phyloP scores from a whole-genome alignment of 2,888 invertebrate genomes.

The Melipona bicolor region DNA sequence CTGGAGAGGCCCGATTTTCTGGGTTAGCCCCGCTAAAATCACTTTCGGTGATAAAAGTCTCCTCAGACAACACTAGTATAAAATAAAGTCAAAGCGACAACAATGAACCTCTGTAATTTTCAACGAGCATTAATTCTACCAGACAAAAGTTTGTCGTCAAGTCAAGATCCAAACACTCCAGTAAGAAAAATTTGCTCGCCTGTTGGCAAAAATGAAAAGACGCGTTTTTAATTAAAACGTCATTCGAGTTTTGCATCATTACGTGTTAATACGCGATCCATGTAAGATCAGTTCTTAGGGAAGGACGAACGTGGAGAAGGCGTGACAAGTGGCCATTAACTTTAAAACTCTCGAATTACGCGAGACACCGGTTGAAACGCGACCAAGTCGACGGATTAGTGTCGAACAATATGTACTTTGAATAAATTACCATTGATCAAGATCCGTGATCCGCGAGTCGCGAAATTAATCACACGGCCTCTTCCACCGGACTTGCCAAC shows the following conservation, averaged over 20 bases:
- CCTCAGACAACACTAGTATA: too few species aligned
- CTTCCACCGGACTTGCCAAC: neutral
- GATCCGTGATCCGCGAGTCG: slow-evolving; percentile 8
- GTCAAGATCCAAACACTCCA: too few species aligned
- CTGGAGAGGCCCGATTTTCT: too few species aligned
- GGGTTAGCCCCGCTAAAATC: too few species aligned
- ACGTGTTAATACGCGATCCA: neutral
- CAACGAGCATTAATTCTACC: too few species aligned
- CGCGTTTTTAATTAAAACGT: neutral
- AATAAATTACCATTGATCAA: slow-evolving; percentile 31
- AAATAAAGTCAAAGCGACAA: too few species aligned
- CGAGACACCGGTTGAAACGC: neutral
- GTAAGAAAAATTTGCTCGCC: too few species aligned
- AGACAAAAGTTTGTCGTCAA: too few species aligned
- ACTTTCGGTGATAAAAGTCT: too few species aligned
- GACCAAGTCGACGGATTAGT: slow-evolving; percentile 3
- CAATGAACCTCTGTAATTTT: too few species aligned
- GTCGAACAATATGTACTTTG: slow-evolving; percentile 17
- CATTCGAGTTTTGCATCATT: neutral
- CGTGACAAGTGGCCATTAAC: neutral
- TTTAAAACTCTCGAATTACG: neutral
- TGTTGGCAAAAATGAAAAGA: too few species aligned
- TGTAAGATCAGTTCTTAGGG: neutral
- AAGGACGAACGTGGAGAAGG: neutral
- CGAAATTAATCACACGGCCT: slow-evolving; percentile 24